Evolutionary conservation across 1,140 invertebrate genomes (phyloP), one percentile per base, ranked within the genome.

Genomic region (Yoshiicerus persimilis): DNA sequence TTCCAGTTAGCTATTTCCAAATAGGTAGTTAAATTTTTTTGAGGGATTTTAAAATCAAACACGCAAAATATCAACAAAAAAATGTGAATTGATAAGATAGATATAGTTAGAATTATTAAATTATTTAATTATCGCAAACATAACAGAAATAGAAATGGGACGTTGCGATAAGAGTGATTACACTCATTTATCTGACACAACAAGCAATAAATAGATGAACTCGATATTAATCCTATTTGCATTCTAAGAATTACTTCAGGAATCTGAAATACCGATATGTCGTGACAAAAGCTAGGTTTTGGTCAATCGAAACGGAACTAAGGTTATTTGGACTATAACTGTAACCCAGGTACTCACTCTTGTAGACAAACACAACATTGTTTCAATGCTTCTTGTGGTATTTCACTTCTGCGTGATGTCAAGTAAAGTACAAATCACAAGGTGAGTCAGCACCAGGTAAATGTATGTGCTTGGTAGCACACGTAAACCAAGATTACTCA

Each of bases 371-470:
- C 13, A 39, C 38, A 39, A 11, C n/a, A n/a, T n/a, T n/a, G n/a
- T 56, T 56, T 56, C 20, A 16, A 56, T n/a, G 20, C 16, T 16
- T 56, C 20, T 56, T n/a, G 16, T 5, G 47, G n/a, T n/a, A n/a
- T 56, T n/a, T n/a, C n/a, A 56, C 47, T 56, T 6, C 47, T 56
- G 47, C 47, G 47, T 56, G 47, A 56, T 56, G 47, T 56, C 47
- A 56, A 56, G n/a, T 20, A n/a, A 56, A n/a, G 27, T 38, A 27
- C 5, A 87, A 66, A 88, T 38, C 88, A 66, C 80, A 56, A 56
- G 47, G 47, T 56, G 47, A 56, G 47, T 56, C 47, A 56, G 5
- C 47, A 47, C 38, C 75, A 39, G 66, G 27, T 83, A 13, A n/a
- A n/a, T 11, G 13, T 13, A 32, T 13, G 13, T 11, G 13, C 38